Base-by-base conservation (phyloP, 1,140 invertebrate species). In the Drosophila takahashii region DNA sequence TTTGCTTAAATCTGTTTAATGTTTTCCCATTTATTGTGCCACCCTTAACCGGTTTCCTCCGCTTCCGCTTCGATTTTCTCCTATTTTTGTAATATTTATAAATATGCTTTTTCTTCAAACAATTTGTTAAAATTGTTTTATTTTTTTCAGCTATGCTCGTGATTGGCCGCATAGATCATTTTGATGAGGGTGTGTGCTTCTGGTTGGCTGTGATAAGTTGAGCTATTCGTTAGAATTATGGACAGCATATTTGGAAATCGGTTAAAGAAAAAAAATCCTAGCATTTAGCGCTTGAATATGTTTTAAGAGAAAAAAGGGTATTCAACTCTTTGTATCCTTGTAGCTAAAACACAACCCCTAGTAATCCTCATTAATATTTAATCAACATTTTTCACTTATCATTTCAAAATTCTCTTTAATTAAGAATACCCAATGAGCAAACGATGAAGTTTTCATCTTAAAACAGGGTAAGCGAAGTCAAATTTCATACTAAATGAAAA, bases 1-100 rank as follows among this genome's bases (percentile, higher is more conserved):
- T 87, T 87, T 89, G 81, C 79, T 89, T 84, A 87, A 87, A 87
- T 87, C 84, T 87, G 81, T 87, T 87, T 87, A 87, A 87, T 87
- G 84, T 87, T 87, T 84, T 81, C 56, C 51, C 79, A 87, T 87
- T 87, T 87, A 79, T 87, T 83, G 76, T 77, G 62, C 39, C 53
- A 50, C 45, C 56, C 34, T 51, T 41, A 67, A 52, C 61, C 36
- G 41, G 42, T 42, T 62, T 64, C 22, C 36, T n/a, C 34, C 18
- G 8, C 27, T 45, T 22, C 18, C 37, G 29, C n/a, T 26, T 37
- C 27, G 29, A 27, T 59, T 32, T 45, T 15, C 48, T 16, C 53
- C 10, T 29, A 36, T 34, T 50, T 81, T 85, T 85, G 58, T 75
- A 84, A 84, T 89, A 79, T 77, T 76, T 74, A 58, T 42, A 77